Conservation (phyloP, 2,888 invertebrate species). For the Mythimna lalbum region DNA sequence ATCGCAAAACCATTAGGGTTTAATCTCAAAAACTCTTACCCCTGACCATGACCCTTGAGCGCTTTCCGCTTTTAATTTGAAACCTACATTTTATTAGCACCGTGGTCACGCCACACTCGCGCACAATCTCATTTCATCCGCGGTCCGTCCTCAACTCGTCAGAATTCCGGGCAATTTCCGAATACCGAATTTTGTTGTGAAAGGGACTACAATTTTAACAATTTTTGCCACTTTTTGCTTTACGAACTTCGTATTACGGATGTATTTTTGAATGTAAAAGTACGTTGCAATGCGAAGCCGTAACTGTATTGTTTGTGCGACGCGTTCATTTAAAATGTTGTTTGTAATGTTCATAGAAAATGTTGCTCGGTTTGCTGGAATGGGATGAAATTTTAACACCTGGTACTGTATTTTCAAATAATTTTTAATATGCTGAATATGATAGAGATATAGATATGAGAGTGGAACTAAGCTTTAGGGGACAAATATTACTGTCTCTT, state of each 20-base stretch:
- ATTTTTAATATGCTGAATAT: too few species aligned
- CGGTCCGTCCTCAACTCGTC: slow-evolving; percentile 11
- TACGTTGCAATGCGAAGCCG: not conserved
- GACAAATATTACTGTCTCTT: too few species aligned
- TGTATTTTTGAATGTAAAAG: slow-evolving; percentile 11
- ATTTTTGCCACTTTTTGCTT: slow-evolving; percentile 35
- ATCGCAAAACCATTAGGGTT: not conserved
- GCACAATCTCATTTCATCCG: slow-evolving; percentile 42
- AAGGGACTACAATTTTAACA: slow-evolving; percentile 41
- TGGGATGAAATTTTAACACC: not conserved
- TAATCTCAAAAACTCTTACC: not conserved
- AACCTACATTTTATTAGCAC: not conserved
- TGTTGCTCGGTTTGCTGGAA: not conserved
- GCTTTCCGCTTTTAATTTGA: not conserved
- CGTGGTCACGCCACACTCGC: slow-evolving; percentile 3
- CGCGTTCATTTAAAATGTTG: slow-evolving; percentile 4
- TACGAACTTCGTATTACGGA: slow-evolving; percentile 12
- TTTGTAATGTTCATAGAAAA: not conserved
- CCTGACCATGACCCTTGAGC: not conserved
- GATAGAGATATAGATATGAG: too few species aligned
- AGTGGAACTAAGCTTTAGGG: too few species aligned
- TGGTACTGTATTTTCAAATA: too few species aligned
- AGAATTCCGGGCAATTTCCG: slow-evolving; percentile 38
- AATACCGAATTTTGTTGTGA: slow-evolving; percentile 39
- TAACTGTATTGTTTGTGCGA: slow-evolving; percentile 5